Evolutionary conservation across 2,113 vertebrate genomes (phyloP), one percentile per base, ranked within the genome.

Genomic region (Psilopsiagon aymara): DNA sequence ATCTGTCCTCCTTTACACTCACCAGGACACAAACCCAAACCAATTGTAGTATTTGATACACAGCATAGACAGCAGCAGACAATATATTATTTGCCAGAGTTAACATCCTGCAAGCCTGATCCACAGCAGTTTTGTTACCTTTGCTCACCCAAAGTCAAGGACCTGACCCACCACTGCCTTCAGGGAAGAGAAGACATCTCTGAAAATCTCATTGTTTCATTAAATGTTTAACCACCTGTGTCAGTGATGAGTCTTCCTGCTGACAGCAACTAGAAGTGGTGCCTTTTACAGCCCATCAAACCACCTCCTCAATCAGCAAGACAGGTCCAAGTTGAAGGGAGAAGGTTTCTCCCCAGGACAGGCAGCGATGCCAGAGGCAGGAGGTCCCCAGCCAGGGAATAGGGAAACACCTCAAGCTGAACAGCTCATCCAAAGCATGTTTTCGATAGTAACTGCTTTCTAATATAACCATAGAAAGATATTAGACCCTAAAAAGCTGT

Each of bases 31-130:
- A 43, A 39, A 2, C 60, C 29, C 74, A 12, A 6, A 37, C 1
- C 33, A 11, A 11, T 1, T 7, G 52, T 5, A 28, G 1, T 11
- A 4, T 33, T 51, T 53, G 82, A 33, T 35, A 8, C 0, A 1
- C 2, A 19, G 75, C 51, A 18, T 1, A 60, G 55, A 20, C 2
- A 69, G 37, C 44, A 21, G 41, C 44, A 33, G 57, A 11, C 6
- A 27, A 49, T 28, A 5, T 21, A 10, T 16, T 28, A 11, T 7
- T 44, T 35, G 8, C 11, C 6, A 47, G 82, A 63, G 28, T 18
- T 28, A 2, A 17, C 5, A 39, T 19, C 59, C 23, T 23, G 10
- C 47, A 44, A 83, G 31, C 13, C 49, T 15, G 18, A 31, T 6
- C n/a, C 0, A 1, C 2, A 9, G 57, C 67, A 17, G 6, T 53